A percentile compares a stretch with the other conserved stretches of the same genome.
These are phyloP conservation scores for Sebastes glaucus DNA, from an alignment of 2,797 vertebrate genomes.

Conservation along the genomic window DNA sequence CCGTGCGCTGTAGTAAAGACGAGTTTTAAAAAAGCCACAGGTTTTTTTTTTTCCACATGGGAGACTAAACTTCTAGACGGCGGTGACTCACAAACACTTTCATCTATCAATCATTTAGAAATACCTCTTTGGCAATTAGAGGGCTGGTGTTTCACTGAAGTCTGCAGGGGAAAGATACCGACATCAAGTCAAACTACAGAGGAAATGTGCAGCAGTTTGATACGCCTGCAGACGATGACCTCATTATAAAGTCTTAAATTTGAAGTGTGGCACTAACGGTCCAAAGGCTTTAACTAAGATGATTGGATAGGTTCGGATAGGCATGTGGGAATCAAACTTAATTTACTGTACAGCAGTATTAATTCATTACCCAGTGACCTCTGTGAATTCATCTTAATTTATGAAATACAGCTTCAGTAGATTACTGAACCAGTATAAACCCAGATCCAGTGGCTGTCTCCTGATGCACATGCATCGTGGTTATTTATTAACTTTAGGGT, in stretches of 20 bases:
- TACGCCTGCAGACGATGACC: neutral
- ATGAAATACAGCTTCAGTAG: neutral
- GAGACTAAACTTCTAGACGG: neutral
- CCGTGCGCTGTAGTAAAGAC: neutral
- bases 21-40: neutral
- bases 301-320: neutral
- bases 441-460: neutral
- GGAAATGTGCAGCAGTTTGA: neutral
- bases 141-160: neutral
- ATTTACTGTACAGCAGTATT: neutral
- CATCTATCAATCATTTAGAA: slow-evolving; percentile 1
- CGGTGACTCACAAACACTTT: slow-evolving; percentile 7
- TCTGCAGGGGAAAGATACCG: neutral
- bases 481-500: slow-evolving; percentile 59
- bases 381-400: neutral
- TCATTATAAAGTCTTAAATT: neutral
- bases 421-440: neutral
- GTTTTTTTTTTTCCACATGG: neutral
- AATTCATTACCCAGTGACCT: neutral
- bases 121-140: neutral
- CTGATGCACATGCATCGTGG: neutral
- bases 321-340: neutral
- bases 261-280: neutral
- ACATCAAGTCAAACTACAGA: neutral
- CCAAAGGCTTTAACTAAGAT: neutral